phyloP scores from a whole-genome alignment of 2,888 invertebrate genomes.

The Eumacrocentrus americanus region DNA sequence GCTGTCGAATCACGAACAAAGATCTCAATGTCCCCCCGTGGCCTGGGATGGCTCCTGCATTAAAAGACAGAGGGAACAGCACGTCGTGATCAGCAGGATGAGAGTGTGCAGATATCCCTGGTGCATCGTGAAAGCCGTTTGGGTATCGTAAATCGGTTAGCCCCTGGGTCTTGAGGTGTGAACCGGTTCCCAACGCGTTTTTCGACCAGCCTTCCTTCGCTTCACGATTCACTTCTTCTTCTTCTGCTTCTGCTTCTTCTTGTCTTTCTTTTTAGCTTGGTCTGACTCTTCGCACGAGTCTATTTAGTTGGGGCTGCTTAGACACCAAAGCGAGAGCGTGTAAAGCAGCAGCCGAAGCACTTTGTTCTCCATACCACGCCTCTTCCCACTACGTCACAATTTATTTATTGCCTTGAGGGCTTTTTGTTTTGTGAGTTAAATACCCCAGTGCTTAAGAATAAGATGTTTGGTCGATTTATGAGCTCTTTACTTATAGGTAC shows the following conservation, averaged over 20 bases:
- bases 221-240: neutral
- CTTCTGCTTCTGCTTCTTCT: constrained; percentile 1
- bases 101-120: constrained; percentile 16
- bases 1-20: constrained; percentile 28
- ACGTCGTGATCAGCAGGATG: constrained; percentile 12
- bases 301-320: constrained; percentile 6
- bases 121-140: constrained; percentile 40
- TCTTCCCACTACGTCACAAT: constrained; percentile 38
- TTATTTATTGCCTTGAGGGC: constrained; percentile 46
- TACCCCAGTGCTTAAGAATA: constrained; percentile 45
- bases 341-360: constrained; percentile 5
- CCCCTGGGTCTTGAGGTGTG: constrained; percentile 44
- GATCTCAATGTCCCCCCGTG: constrained; percentile 4
- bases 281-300: constrained; percentile 18
- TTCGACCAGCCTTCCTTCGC: constrained; percentile 32
- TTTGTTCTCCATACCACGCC: neutral
- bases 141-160: constrained; percentile 46
- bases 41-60: constrained; percentile 22
- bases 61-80: constrained; percentile 25
- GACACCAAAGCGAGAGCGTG: constrained; percentile 6
- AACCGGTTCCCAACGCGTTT: constrained; percentile 51
- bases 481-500: constrained; percentile 29
- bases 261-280: too few relatives aligned
- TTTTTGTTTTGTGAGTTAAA: constrained; percentile 47
- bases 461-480: constrained; percentile 51